These are phyloP conservation scores for Saturnia japonica DNA, from an alignment of 2,888 invertebrate genomes.

Conservation along the genomic window DNA sequence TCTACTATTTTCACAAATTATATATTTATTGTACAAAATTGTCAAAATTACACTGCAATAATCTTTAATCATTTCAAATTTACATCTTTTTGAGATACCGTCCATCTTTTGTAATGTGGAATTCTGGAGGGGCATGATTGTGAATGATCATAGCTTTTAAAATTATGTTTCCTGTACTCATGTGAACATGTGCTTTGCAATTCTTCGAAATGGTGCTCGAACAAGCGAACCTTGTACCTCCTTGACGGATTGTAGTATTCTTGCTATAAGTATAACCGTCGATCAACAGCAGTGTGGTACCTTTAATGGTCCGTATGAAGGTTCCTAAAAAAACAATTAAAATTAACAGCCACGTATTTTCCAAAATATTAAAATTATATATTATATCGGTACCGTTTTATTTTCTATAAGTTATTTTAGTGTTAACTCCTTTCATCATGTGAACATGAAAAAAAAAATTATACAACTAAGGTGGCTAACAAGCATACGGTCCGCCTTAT, in stretches of 20 bases:
- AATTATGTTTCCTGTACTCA: conserved; percentile 39
- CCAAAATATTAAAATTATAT: neutral
- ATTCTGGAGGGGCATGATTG: conserved; percentile 42
- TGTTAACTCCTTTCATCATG: neutral
- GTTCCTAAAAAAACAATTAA: conserved; percentile 30
- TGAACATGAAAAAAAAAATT: too few species aligned
- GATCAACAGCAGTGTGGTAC: conserved; percentile 36
- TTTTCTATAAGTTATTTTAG: neutral
- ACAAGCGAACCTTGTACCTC: conserved; percentile 43
- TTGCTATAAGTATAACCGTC: conserved; percentile 47
- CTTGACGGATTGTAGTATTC: conserved; percentile 38
- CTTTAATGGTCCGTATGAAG: conserved; percentile 35
- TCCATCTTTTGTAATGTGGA: conserved; percentile 33
- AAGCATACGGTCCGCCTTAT: too few species aligned
- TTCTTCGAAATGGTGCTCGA: conserved; percentile 38
- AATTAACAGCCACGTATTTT: neutral
- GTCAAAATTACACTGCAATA: too few species aligned
- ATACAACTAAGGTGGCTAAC: too few species aligned
- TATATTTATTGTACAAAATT: too few species aligned
- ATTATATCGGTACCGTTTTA: neutral
- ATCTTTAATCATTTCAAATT: neutral
- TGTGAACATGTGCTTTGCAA: conserved; percentile 47
- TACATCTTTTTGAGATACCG: conserved; percentile 33
- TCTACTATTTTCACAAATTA: too few species aligned
- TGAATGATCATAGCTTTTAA: conserved; percentile 35